A percentile compares a stretch with the other conserved stretches of the same genome.
These are phyloP conservation scores for Chroicocephalus ridibundus DNA, from an alignment of 2,113 vertebrate genomes.

Conservation along the genomic window DNA sequence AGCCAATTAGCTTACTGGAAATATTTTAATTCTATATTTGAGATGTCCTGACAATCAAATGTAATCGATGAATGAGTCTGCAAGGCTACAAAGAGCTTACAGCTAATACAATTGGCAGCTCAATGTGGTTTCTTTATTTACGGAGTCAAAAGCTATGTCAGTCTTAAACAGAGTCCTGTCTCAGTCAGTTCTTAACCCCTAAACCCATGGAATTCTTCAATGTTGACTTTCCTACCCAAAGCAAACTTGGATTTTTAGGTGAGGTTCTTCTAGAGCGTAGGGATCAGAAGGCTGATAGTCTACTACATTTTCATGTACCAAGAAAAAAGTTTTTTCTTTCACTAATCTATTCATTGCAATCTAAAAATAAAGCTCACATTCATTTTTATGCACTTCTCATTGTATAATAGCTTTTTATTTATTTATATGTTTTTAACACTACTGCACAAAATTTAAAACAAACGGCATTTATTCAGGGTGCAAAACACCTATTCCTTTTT, in stretches of 20 bases:
- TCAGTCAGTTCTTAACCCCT: background rate
- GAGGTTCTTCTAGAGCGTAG: background rate
- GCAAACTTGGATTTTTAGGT: background rate
- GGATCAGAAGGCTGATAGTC: background rate
- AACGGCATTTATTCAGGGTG: background rate
- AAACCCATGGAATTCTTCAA: background rate
- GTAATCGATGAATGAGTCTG: constrained; percentile 33
- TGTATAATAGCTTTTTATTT: background rate
- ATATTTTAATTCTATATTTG: constrained; percentile 39
- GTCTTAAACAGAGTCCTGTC: background rate
- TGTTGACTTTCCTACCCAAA: background rate
- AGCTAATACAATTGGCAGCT: constrained; percentile 41
- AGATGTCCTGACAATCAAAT: constrained; percentile 38
- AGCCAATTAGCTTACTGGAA: constrained; percentile 43
- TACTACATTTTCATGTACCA: background rate
- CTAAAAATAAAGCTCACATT: background rate
- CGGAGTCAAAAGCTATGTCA: background rate
- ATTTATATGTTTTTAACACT: background rate
- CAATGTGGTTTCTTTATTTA: constrained; percentile 18
- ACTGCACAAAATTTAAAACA: background rate
- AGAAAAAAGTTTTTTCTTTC: background rate
- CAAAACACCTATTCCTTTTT: background rate
- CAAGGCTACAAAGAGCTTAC: constrained; percentile 16
- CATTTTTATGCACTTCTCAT: background rate
- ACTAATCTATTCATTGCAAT: accelerated